Percentiles rank a stretch among this genome's conserved stretches.
These are phyloP conservation scores for Cardiocondyla obscurior DNA, from an alignment of 1,140 invertebrate genomes.

Conservation along the genomic window DNA sequence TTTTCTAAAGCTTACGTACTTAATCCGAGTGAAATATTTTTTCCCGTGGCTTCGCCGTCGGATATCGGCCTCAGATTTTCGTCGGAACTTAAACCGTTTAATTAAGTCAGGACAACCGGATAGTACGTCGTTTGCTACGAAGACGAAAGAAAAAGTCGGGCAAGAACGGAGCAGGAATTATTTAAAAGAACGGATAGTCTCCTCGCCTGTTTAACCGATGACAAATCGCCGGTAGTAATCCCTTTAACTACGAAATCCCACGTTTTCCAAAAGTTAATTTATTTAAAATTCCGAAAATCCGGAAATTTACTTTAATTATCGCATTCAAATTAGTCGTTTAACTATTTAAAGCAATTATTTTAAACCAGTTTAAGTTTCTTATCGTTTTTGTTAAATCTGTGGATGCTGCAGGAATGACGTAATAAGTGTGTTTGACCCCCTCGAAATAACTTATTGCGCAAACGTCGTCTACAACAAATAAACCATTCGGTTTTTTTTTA, in stretches of 20 bases:
- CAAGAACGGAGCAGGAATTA: neutral
- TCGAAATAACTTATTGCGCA: neutral
- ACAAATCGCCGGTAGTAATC: neutral
- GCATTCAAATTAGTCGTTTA: neutral
- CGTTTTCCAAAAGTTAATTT: neutral
- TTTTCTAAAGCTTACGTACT: constrained; percentile 83
- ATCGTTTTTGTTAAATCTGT: neutral
- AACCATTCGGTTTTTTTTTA: neutral
- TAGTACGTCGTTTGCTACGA: constrained; percentile 16
- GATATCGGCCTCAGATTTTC: constrained; percentile 77
- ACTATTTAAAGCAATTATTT: neutral
- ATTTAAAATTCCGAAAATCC: neutral
- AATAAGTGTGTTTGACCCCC: no score
- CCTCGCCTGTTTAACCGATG: neutral
- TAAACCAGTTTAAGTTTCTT: neutral
- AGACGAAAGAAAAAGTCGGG: neutral
- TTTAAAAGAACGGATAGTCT: neutral
- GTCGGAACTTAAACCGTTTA: constrained; percentile 73
- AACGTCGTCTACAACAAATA: neutral
- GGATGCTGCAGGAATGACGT: neutral
- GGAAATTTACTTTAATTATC: neutral
- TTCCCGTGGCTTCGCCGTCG: constrained; percentile 64
- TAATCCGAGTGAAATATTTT: constrained; percentile 82
- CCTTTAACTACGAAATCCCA: neutral
- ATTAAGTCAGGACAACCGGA: constrained; percentile 69